A percentile compares a stretch with the other conserved stretches of the same genome.
phyloP scores from a whole-genome alignment of 92 coral and sea anemone genomes.

The Pocillopora grandis region DNA sequence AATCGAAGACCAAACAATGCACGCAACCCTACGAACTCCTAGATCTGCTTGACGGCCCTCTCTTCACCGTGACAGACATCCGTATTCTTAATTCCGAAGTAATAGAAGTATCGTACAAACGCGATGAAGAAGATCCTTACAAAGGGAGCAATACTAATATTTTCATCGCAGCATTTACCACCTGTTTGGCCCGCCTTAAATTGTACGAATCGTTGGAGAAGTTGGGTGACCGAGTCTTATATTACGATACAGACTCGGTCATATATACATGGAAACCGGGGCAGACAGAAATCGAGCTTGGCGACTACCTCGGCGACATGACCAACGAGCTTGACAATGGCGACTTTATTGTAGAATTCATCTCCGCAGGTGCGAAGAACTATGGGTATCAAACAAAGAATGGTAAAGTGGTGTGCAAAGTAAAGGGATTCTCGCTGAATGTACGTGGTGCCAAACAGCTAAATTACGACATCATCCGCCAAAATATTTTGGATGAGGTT shows the following conservation, averaged over 20 bases:
- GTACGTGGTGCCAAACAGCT: background rate
- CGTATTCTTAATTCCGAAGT: background rate
- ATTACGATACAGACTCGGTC: no score
- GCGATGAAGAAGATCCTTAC: background rate
- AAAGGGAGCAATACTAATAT: background rate
- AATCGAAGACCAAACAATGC: no score
- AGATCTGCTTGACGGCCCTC: background rate
- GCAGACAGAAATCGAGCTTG: no score
- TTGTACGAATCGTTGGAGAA: no score
- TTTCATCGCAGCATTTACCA: background rate
- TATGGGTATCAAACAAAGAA: conserved; percentile 25
- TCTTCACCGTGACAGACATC: background rate
- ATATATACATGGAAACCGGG: no score
- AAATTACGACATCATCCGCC: conserved; percentile 24
- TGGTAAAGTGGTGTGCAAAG: conserved; percentile 27
- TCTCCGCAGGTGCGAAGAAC: conserved; percentile 45
- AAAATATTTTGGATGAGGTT: background rate
- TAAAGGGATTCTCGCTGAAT: conserved; percentile 33
- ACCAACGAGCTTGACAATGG: background rate
- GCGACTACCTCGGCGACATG: no score
- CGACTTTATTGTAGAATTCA: conserved; percentile 1
- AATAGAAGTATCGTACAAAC: background rate
- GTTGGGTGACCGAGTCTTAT: no score
- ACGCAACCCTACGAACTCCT: background rate
- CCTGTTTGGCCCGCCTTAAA: no score